Percentiles rank a stretch among this genome's conserved stretches.
phyloP scores from a whole-genome alignment of 2,888 invertebrate species.

The Trichacis sp. region DNA sequence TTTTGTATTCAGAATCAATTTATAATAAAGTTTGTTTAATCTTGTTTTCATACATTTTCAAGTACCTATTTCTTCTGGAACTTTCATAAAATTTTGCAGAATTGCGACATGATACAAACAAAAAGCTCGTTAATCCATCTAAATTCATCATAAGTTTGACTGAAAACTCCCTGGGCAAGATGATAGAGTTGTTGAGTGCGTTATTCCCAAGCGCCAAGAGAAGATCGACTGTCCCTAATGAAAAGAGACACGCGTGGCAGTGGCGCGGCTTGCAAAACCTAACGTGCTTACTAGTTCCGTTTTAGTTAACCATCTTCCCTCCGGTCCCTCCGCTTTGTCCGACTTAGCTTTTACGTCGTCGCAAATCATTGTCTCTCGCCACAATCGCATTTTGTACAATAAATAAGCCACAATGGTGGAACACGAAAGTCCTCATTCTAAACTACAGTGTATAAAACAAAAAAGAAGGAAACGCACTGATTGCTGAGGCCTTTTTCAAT shows the following conservation, averaged over 20 bases:
- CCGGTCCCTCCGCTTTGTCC: slow-evolving; percentile 23
- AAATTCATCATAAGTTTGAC: slow-evolving; percentile 38
- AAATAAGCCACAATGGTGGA: slow-evolving; percentile 10
- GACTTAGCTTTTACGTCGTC: slow-evolving; percentile 25
- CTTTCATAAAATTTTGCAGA: no score
- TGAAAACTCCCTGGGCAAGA: neutral
- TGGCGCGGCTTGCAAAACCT: slow-evolving; percentile 52
- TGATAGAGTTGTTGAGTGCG: slow-evolving; percentile 32
- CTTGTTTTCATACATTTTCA: no score
- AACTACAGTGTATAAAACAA: no score
- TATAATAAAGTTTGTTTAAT: no score
- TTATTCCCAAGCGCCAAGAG: slow-evolving; percentile 28
- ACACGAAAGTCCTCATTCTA: neutral
- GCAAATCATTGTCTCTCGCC: slow-evolving; percentile 40
- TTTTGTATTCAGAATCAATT: no score
- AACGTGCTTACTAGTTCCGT: slow-evolving; percentile 45
- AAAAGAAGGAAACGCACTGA: neutral
- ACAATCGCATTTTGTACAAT: slow-evolving; percentile 27
- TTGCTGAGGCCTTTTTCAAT: neutral
- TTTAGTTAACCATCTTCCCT: slow-evolving; percentile 14
- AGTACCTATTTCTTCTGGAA: no score
- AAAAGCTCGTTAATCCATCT: no score
- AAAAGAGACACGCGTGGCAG: slow-evolving; percentile 53
- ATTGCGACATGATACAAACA: no score
- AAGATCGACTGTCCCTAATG: slow-evolving; percentile 51